A percentile compares a stretch with the other conserved stretches of the same genome.
These are phyloP conservation scores for Caloenas nicobarica DNA, from an alignment of 2,113 vertebrate species.

Conservation along the genomic window DNA sequence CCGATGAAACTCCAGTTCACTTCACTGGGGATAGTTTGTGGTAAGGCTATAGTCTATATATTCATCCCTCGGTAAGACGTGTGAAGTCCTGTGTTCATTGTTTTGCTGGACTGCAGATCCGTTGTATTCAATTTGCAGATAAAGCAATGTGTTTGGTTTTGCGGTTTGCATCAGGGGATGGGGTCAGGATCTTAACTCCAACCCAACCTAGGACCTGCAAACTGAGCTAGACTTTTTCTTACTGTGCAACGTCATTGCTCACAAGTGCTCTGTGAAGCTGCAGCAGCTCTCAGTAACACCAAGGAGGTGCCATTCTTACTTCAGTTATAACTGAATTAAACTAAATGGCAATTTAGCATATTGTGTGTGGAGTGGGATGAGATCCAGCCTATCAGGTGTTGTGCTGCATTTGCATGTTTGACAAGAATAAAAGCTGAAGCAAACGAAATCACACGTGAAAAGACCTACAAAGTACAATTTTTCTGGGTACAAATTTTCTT, in stretches of 20 bases:
- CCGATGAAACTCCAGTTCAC: not conserved
- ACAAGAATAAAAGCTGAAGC: not conserved
- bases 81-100: not conserved
- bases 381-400: not conserved
- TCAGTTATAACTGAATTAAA: not conserved
- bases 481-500: not conserved
- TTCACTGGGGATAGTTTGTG: not conserved
- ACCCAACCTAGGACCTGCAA: not conserved
- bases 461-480: not conserved
- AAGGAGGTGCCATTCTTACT: not conserved
- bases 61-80: not conserved
- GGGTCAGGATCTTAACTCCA: not conserved
- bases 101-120: not conserved
- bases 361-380: not conserved
- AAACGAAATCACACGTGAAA: not conserved
- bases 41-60: not conserved
- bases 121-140: not conserved
- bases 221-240: not conserved
- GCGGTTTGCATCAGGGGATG: not conserved
- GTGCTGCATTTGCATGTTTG: not conserved
- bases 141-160: not conserved
- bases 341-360: not conserved
- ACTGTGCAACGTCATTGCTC: not conserved
- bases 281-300: not conserved
- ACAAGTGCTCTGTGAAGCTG: not conserved